Evolutionary conservation across 2,888 invertebrate genomes (phyloP), one percentile per base, ranked within the genome.

Genomic region (Geophilus truncorum): DNA sequence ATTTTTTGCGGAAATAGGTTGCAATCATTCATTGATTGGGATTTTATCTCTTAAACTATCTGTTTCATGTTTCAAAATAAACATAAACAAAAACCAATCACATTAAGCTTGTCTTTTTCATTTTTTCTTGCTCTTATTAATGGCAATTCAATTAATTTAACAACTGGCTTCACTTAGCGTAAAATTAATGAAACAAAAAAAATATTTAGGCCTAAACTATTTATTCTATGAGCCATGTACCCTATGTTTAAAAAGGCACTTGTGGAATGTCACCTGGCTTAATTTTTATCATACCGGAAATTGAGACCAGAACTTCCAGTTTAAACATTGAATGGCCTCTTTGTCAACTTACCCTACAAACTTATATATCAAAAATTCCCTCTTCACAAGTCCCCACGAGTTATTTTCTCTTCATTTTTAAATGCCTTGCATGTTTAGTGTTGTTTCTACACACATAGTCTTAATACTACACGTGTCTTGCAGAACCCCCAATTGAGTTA

Each of bases 201-300:
- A 57, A 15, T 1, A 57, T 10, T 40, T 40, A 40, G 34, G 34
- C 10, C n/a, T 40, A n/a, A 40, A 10, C 40, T n/a, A 62, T 21
- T 5, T 34, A 34, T 40, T 18, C 57, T 23, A 23, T 62, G 23
- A 62, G 9, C 57, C n/a, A 21, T 51, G 6, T 34, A 40, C 15
- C 18, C 57, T 21, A 62, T 23, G 57, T 62, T 62, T 62, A 6
- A 40, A 40, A n/a, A 12, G 57, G 57, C 15, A 62, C 57, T 62
- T 62, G 57, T 62, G 57, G 57, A 62, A 62, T 62, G 57, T 62
- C 57, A 62, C 57, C 57, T 62, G 18, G 57, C 57, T 62, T 18
- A 62, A 62, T 62, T 62, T 62, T 62, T 62, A 62, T 62, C 57
- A 23, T 62, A 62, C 57, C 57, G 57, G 57, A 62, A 62, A 62